Conservation (phyloP, 2,888 invertebrate genomes). For the Bellardia bayeri region DNA sequence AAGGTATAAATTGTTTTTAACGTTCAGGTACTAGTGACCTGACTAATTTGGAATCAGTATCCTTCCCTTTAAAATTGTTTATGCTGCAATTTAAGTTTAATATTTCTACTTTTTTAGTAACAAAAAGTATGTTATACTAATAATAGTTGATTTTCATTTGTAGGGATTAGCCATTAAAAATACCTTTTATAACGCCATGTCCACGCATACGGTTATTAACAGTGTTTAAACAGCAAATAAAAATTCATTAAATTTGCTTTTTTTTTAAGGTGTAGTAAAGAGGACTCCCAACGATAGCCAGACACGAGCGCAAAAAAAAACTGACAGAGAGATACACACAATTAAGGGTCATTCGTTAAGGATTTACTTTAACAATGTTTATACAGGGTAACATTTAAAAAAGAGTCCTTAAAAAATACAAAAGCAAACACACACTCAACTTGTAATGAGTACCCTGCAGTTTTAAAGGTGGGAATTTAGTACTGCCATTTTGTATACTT, state of each 20-base stretch:
- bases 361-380: conserved; percentile 37
- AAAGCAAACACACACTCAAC: neutral
- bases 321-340: conserved; percentile 4
- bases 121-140: neutral
- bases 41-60: too few species aligned
- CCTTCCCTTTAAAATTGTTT: too few species aligned
- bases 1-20: too few species aligned
- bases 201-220: conserved; percentile 74
- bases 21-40: too few species aligned
- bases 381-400: conserved; percentile 41
- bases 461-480: too few species aligned
- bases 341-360: conserved; percentile 52
- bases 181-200: neutral
- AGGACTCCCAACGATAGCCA: neutral
- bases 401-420: conserved; percentile 1
- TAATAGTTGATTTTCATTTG: neutral
- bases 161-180: neutral
- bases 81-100: too few species aligned
- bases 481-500: too few species aligned
- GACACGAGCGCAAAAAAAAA: neutral
- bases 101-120: too few species aligned
- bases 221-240: conserved; percentile 75
- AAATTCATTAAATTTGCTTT: conserved; percentile 61
- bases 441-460: too few species aligned
- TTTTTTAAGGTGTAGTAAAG: conserved; percentile 60